Evolutionary conservation across 2,888 invertebrate species (phyloP), one percentile per base, ranked within the genome.

Genomic region (Mellilla xanthometata): DNA sequence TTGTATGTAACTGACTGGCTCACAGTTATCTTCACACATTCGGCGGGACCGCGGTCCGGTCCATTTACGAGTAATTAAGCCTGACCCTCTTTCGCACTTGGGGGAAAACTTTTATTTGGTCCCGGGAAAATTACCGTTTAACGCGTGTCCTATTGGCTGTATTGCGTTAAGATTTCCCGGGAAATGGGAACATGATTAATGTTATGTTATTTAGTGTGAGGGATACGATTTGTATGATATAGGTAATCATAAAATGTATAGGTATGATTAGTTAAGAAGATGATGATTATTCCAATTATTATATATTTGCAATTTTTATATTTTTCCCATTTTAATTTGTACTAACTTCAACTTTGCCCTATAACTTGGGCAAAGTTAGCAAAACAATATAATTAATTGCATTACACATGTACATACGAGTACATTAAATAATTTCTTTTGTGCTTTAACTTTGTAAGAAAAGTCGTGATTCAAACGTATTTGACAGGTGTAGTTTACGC

Each of bases 61-160:
- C 88, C 85, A 88, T 89, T 88, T 85, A 88, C 86, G 88, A 83
- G 87, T 88, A 89, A 89, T 89, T 89, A 88, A 88, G 82, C 65
- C 78, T 79, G 82, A 84, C 88, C 89, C 88, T 89, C 87, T 85
- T 83, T 80, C 77, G 62, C 75, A 67, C 65, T 54, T 57, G 68
- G 69, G 81, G 85, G 86, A 77, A 79, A 81, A 85, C 71, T 88
- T 88, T 88, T 87, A 88, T 88, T 86, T 75, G 74, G 68, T 65
- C 68, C 69, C 76, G 69, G 76, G 72, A 72, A 75, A 75, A 76
- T 76, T 63, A 74, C 68, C 67, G 70, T 68, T 75, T 72, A 78
- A 82, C 76, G 76, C 71, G 65, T 68, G 73, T 80, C 71, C 70
- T 68, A 81, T 80, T 83, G 76, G 77, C 67, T 60, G 63, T 56